Conservation (phyloP, 2,888 invertebrate species). For the Cyrtodaria siliqua region DNA sequence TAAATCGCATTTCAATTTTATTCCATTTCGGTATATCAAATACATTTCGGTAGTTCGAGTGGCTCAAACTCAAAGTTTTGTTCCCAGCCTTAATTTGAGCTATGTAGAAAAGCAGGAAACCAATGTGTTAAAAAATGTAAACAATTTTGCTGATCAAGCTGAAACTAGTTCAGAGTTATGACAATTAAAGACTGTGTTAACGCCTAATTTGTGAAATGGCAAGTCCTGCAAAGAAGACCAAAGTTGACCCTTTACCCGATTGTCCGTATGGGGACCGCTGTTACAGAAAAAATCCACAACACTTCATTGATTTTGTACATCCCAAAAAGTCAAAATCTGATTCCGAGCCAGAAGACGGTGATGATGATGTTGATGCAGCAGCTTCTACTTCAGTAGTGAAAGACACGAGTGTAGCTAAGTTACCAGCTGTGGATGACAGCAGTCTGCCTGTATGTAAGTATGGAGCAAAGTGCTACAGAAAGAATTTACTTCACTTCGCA, state of each 20-base stretch:
- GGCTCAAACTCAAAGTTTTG: no score
- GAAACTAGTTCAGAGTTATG: conserved; percentile 23
- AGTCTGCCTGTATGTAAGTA: conserved; percentile 76
- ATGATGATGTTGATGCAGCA: background rate
- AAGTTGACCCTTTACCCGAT: conserved; percentile 63
- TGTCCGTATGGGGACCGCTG: conserved; percentile 81
- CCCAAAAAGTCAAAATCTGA: conserved; percentile 48
- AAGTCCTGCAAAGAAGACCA: conserved; percentile 71
- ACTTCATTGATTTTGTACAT: conserved; percentile 77
- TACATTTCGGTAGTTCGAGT: no score
- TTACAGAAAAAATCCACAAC: conserved; percentile 80
- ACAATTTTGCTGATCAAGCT: conserved; percentile 46
- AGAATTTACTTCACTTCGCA: conserved; percentile 81
- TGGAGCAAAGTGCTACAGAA: conserved; percentile 80
- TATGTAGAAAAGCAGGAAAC: background rate
- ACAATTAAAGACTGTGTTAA: no score
- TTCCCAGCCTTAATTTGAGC: no score
- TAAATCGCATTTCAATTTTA: no score
- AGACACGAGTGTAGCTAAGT: background rate
- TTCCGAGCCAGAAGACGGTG: conserved; percentile 15
- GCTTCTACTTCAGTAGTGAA: conserved; percentile 16
- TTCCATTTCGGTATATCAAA: no score
- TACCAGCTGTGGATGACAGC: conserved; percentile 30
- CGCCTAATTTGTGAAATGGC: conserved; percentile 57
- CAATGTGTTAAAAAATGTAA: background rate